Evolutionary conservation across 2,113 vertebrate species (phyloP), one percentile per base, ranked within the genome.

Genomic region (Lutjanus erythropterus): DNA sequence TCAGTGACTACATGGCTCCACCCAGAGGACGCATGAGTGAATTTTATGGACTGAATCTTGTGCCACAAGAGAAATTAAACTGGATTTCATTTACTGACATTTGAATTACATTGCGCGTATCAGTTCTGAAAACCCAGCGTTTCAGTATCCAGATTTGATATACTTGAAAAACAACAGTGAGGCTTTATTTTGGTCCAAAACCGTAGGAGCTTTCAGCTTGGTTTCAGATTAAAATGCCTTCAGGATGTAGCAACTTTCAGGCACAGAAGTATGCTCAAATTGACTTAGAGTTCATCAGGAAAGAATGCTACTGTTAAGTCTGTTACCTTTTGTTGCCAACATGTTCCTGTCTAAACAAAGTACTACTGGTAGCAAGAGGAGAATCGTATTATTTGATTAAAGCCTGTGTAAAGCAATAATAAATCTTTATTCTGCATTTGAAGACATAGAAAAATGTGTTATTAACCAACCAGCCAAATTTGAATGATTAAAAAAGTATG

Each of bases 1-100:
- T 89, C 44, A 23, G 58, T 86, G 72, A 86, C 74, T 74, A 11
- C 18, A 88, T 84, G 89, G 91, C 93, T 88, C 93, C 93, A 90
- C 83, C 93, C 59, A 78, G 90, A 91, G 93, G 93, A 86, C 46
- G 1, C 9, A 71, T 9, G 25, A 49, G 62, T 56, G 33, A 68
- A 70, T 9, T 72, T 47, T 39, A 39, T 37, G 6, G 39, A 47
- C 12, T 39, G 6, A 42, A 49, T 42, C 3, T 64, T 23, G 21
- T 6, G 2, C 6, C 1, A 4, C 11, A 61, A 47, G n/a, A 68
- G 6, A 67, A 55, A 25, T 16, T 6, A 9, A 33, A 31, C 2
- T 4, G 1, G 25, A 6, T 23, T 61, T 25, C 21, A 0, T 44
- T 33, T 37, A 31, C 33, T 25, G 50, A n/a, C 33, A 33, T 6